Base-by-base conservation (phyloP, 2,888 invertebrate genomes). In the Steinernema hermaphroditum region DNA sequence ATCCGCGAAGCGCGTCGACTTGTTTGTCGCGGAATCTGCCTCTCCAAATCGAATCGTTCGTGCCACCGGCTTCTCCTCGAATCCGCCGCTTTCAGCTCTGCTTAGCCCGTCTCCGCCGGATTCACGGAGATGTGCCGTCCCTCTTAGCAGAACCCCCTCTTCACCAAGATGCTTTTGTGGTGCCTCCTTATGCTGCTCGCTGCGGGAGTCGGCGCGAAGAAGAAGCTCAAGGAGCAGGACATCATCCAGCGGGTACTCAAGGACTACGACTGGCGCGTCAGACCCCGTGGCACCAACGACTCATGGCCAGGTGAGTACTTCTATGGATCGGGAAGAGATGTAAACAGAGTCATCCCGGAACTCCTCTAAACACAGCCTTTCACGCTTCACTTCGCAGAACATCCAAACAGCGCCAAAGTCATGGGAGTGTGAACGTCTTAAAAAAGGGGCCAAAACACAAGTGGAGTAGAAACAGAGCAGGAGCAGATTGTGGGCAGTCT, bases 261-360 rank as follows among this genome's bases (percentile, higher is more conserved):
- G 71, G 83, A 84, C 73, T 85, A 85, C 74, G 85, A 85, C 72
- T 85, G 85, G 85, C 75, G 85, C 49, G 85, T 85, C 9, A 70
- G 85, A n/a, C 85, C 85, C 1, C 75, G 85, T 22, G 85, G 85
- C 19, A 74, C 32, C 70, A 85, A 85, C 76, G 77, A 79, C 41
- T 78, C 80, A 19, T 85, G 85, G 85, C 84, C 84, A 74, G 85
- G 85, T 83, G 19, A 37, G 79, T 68, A 37, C n/a, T 54, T 46
- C 24, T 27, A 34, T 29, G 27, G 8, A 71, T n/a, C n/a, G n/a
- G n/a, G n/a, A n/a, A n/a, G n/a, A n/a, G n/a, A n/a, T n/a, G n/a
- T n/a, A n/a, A n/a, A n/a, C n/a, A n/a, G n/a, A n/a, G n/a, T n/a
- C n/a, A n/a, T n/a, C n/a, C n/a, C n/a, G n/a, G n/a, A n/a, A n/a